Evolutionary conservation across 2,888 invertebrate species (phyloP).

Genomic region (Tridacna gigas): DNA sequence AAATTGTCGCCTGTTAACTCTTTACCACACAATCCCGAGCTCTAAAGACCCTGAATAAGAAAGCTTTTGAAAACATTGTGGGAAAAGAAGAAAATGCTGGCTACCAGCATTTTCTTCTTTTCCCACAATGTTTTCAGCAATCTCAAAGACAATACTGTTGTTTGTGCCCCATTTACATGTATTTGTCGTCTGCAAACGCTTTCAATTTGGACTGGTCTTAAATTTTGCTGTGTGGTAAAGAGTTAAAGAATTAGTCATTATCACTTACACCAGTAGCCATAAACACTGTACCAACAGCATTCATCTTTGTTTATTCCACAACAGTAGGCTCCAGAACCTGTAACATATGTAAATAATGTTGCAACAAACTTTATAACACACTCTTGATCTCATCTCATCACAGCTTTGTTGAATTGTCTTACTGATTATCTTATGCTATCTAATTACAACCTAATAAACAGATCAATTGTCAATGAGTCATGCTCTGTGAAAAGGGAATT

Average conservation of each 20-base stretch:
- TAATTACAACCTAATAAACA: too few relatives aligned
- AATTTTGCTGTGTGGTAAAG: not conserved
- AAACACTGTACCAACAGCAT: slow-evolving; percentile 56
- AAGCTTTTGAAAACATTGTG: not conserved
- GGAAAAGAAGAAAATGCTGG: slow-evolving; percentile 1
- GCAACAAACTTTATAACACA: too few relatives aligned
- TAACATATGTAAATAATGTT: not conserved
- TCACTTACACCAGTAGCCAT: slow-evolving; percentile 70
- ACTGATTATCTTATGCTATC: too few relatives aligned
- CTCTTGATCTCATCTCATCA: too few relatives aligned
- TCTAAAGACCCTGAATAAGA: too few relatives aligned
- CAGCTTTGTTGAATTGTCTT: too few relatives aligned
- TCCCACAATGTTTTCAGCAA: not conserved
- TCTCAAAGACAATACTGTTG: not conserved
- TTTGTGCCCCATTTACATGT: too few relatives aligned
- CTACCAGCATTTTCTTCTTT: not conserved
- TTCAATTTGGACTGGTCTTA: too few relatives aligned
- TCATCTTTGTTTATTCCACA: slow-evolving; percentile 49
- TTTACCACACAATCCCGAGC: not conserved
- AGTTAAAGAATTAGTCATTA: not conserved
- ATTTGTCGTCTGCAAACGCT: too few relatives aligned
- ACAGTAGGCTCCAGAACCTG: slow-evolving; percentile 60
- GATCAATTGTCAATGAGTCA: too few relatives aligned
- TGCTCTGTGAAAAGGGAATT: too few relatives aligned
- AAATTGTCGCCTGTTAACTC: not conserved